Evolutionary conservation across 2,113 vertebrate species (phyloP).

Genomic region (Todiramphus chloris): DNA sequence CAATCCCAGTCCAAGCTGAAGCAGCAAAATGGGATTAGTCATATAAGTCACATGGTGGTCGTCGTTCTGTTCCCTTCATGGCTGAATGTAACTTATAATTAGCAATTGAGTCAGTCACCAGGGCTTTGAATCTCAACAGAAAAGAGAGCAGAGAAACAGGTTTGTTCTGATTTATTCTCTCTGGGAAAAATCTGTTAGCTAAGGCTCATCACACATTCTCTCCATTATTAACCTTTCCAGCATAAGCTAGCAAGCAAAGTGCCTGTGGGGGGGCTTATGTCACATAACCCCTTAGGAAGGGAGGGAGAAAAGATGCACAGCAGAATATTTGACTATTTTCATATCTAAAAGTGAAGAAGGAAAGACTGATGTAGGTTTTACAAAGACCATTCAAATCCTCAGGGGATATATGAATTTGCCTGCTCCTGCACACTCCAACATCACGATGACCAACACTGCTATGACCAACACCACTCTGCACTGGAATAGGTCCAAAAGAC

Average conservation of each 20-base stretch:
- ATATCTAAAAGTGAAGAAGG: not conserved
- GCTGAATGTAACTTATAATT: conserved; percentile 43
- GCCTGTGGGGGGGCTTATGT: not conserved
- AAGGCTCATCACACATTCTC: not conserved
- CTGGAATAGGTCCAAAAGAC: not conserved
- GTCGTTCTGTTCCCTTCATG: conserved; percentile 27
- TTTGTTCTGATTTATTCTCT: conserved; percentile 32
- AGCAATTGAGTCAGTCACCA: conserved; percentile 10
- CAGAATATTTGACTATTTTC: not conserved
- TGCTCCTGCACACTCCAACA: not conserved
- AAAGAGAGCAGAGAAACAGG: not conserved
- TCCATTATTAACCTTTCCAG: not conserved
- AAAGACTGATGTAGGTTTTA: not conserved
- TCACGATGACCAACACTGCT: not conserved
- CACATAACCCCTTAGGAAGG: not conserved
- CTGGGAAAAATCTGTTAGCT: conserved; percentile 22
- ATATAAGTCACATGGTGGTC: not conserved
- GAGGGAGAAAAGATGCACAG: not conserved
- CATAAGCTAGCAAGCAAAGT: not conserved
- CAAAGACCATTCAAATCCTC: not conserved
- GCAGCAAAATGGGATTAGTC: not conserved
- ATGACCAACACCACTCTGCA: not conserved
- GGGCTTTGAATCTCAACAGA: conserved; percentile 13
- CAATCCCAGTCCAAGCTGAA: not conserved
- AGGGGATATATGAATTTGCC: not conserved